phyloP scores from a whole-genome alignment of 2,113 vertebrate genomes.

The Porphyrio hochstetteri region DNA sequence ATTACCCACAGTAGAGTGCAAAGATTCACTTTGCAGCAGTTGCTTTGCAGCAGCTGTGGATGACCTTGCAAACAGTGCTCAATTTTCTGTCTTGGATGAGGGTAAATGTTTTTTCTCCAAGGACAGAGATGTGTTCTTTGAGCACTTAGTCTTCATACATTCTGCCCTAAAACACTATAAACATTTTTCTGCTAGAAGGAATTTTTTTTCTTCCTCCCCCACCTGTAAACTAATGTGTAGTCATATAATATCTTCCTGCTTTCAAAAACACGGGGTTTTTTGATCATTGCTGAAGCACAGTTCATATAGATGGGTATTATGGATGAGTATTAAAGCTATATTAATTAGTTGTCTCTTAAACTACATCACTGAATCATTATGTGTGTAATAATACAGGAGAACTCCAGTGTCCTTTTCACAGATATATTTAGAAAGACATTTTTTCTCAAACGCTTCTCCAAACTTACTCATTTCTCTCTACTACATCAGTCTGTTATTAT shows the following conservation, averaged over 20 bases:
- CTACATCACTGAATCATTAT: neutral
- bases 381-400: neutral
- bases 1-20: neutral
- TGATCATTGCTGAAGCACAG: neutral
- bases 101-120: neutral
- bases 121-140: neutral
- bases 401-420: neutral
- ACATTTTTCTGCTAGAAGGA: neutral
- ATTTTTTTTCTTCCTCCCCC: neutral
- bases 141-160: neutral
- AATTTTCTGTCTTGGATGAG: neutral
- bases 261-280: neutral
- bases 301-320: neutral
- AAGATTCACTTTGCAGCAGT: neutral
- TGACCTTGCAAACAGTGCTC: neutral
- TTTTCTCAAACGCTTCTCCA: neutral
- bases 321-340: no score
- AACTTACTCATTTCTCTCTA: neutral
- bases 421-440: neutral
- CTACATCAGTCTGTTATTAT: neutral
- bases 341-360: no score
- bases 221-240: neutral
- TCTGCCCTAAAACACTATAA: neutral
- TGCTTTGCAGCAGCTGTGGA: neutral
- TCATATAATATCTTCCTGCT: neutral